phyloP scores from a whole-genome alignment of 2,797 vertebrate species.

The Sebastolobus altivelis region DNA sequence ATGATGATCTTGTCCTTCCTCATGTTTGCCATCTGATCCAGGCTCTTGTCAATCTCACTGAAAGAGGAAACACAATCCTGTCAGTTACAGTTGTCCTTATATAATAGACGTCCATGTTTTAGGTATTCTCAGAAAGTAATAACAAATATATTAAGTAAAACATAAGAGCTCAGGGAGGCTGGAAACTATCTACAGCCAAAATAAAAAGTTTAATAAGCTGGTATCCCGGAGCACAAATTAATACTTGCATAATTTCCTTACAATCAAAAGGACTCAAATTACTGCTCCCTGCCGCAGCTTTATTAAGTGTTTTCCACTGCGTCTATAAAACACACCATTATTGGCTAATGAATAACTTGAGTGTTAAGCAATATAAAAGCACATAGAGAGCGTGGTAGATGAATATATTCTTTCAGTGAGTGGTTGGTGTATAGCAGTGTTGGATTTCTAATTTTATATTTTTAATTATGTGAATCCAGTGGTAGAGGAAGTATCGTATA shows the following conservation, averaged over 20 bases:
- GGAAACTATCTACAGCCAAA: constrained; percentile 26
- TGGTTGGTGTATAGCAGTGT: neutral
- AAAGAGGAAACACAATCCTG: constrained; percentile 55
- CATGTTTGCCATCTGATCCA: constrained; percentile 98
- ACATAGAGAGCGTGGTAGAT: neutral
- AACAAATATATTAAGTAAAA: constrained; percentile 20
- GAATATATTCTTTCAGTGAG: constrained; percentile 19
- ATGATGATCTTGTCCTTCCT: constrained; percentile 98
- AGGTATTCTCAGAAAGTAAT: constrained; percentile 17
- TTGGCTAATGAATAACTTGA: constrained; percentile 37
- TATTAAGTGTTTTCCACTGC: constrained; percentile 51
- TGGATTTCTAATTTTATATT: constrained; percentile 1
- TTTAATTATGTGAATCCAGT: constrained; percentile 24
- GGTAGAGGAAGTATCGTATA: neutral
- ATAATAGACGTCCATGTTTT: constrained; percentile 10
- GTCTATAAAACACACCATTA: constrained; percentile 65
- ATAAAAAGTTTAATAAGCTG: constrained; percentile 37
- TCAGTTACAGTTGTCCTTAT: constrained; percentile 24
- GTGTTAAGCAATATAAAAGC: constrained; percentile 35
- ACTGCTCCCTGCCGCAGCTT: constrained; percentile 49
- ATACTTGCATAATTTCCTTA: constrained; percentile 52
- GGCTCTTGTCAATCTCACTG: constrained; percentile 99
- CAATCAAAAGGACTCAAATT: constrained; percentile 62
- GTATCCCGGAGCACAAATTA: constrained; percentile 46
- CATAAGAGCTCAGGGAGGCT: constrained; percentile 11